Evolutionary conservation across 2,113 vertebrate species (phyloP), one percentile per base, ranked within the genome.

Genomic region (Brienomyrus brachyistius): DNA sequence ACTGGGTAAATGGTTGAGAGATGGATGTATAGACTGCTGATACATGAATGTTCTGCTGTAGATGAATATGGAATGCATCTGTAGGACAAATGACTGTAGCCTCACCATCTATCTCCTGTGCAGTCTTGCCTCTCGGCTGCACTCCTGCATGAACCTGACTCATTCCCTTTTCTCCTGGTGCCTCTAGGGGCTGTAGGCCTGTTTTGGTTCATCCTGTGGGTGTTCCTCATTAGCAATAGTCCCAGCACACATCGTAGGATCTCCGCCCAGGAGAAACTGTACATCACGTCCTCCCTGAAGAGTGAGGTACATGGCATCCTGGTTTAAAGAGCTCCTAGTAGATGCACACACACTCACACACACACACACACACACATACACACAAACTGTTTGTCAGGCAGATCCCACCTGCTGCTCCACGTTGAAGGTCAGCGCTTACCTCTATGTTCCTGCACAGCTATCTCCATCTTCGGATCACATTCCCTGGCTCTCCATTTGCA

Each of bases 171-270:
- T 35, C 52, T 66, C 19, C 50, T 40, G 88, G 35, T 90, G 92
- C 90, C 40, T 90, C 80, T 91, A 99, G 98, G 98, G 92, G 92
- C 94, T 5, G 83, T 98, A 88, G 98, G 98, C 0, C 91, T 99
- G 52, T 31, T 98, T 59, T 99, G 98, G 98, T 99, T 97, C 92
- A 27, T 98, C 92, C 93, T 99, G 90, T 99, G 98, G 98, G 91
- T 96, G 83, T 92, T 93, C 50, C 90, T 98, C 7, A 96, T 96
- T 92, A 98, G 95, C 86, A 96, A 97, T 92, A 97, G 90, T 88
- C 98, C 98, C 15, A 96, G 96, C 94, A 95, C 92, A 91, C 98
- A 99, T 91, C 96, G 91, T 40, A 96, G 94, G 88, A 99, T 99
- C 93, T 97, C 97, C 4, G 93, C 92, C 48, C 84, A 86, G 91